A percentile compares a stretch with the other conserved stretches of the same genome.
Evolutionary conservation across 2,113 vertebrate genomes (phyloP).

Genomic region (Ginglymostoma cirratum): DNA sequence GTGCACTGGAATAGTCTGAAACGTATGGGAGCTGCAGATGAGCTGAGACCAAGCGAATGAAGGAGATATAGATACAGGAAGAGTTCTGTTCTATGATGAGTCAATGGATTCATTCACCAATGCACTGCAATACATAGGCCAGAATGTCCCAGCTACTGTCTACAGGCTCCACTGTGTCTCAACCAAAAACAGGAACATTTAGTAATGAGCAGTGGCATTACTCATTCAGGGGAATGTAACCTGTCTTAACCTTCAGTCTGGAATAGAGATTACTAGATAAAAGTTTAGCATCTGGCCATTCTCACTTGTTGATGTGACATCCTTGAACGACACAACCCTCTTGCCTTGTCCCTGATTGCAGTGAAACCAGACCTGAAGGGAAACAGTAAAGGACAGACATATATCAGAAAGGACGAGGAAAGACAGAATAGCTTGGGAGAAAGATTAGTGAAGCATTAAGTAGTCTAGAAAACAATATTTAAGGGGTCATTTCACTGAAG

Average conservation of each 20-base stretch:
- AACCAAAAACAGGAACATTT: neutral
- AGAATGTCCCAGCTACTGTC: neutral
- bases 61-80: too few relatives aligned
- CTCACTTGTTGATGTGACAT: too few relatives aligned
- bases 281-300: neutral
- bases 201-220: neutral
- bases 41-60: too few relatives aligned
- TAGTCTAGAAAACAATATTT: neutral
- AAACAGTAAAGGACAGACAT: neutral
- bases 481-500: neutral
- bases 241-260: neutral
- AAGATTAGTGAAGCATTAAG: neutral
- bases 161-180: neutral
- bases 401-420: neutral
- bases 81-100: neutral
- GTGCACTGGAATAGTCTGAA: too few relatives aligned
- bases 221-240: neutral
- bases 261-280: neutral
- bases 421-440: neutral
- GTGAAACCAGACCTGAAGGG: neutral
- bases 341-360: neutral
- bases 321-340: neutral
- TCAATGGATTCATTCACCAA: neutral
- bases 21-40: too few relatives aligned
- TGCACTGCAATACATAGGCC: neutral